These are phyloP conservation scores for Acanthurus lineatus DNA, from an alignment of 2,797 vertebrate species.

Conservation along the genomic window DNA sequence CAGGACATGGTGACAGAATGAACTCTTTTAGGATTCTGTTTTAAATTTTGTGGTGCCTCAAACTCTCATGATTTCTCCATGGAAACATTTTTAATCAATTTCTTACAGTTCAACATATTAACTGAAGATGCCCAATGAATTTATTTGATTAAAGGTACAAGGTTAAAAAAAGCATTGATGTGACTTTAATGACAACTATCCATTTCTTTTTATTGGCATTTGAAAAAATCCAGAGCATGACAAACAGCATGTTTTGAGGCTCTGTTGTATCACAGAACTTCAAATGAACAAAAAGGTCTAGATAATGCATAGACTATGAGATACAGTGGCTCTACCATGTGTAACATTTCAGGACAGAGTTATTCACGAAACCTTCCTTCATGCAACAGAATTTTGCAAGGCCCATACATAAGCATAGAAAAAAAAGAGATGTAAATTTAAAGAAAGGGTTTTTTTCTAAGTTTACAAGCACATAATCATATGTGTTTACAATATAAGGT, in stretches of 20 bases:
- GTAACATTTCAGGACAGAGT: slow-evolving; percentile 8
- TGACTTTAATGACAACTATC: slow-evolving; percentile 1
- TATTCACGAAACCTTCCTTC: slow-evolving; percentile 16
- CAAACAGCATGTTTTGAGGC: neutral
- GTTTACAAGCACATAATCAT: slow-evolving; percentile 37
- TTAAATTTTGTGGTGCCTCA: too few species aligned
- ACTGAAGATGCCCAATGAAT: neutral
- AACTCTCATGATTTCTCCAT: too few species aligned
- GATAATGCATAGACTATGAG: neutral
- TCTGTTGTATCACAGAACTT: slow-evolving; percentile 35
- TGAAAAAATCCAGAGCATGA: slow-evolving; percentile 15
- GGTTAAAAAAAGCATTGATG: neutral
- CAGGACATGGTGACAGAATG: too few species aligned
- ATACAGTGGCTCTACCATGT: slow-evolving; percentile 9
- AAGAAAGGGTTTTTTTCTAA: slow-evolving; percentile 21
- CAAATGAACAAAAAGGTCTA: slow-evolving; percentile 11
- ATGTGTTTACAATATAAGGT: slow-evolving; percentile 16
- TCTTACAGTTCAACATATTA: neutral
- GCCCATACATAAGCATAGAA: slow-evolving; percentile 1
- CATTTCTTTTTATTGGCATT: slow-evolving; percentile 43
- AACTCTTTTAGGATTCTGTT: too few species aligned
- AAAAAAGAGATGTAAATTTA: slow-evolving; percentile 38
- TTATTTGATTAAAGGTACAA: neutral
- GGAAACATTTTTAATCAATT: too few species aligned
- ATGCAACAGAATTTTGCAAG: neutral